Conservation (phyloP, 2,888 invertebrate genomes). For the Bellardia pandia region DNA sequence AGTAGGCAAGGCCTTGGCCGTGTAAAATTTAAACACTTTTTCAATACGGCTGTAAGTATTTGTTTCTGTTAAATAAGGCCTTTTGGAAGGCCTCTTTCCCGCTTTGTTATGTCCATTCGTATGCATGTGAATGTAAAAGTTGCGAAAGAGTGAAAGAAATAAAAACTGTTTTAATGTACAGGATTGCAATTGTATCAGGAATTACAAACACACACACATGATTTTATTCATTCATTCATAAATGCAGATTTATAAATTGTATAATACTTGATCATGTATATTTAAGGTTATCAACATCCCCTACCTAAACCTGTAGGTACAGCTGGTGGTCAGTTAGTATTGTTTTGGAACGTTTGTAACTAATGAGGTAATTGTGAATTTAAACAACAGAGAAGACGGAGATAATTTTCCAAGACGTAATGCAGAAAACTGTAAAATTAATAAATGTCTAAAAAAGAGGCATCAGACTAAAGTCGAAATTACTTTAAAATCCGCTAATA, state of each 20-base stretch:
- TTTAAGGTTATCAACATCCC: slow-evolving; percentile 46
- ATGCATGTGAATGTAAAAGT: slow-evolving; percentile 33
- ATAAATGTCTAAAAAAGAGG: no score
- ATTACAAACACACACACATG: slow-evolving; percentile 4
- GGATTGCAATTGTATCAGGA: slow-evolving; percentile 52
- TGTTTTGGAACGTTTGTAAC: not conserved
- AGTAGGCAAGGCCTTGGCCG: no score
- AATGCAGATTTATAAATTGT: slow-evolving; percentile 58
- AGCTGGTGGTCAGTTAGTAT: not conserved
- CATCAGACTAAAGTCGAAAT: no score
- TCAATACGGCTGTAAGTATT: no score
- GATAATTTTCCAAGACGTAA: no score
- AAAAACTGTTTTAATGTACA: slow-evolving; percentile 12
- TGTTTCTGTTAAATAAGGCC: no score
- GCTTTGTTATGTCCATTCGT: not conserved
- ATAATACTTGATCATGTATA: slow-evolving; percentile 32
- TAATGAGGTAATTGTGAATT: not conserved
- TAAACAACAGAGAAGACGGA: not conserved
- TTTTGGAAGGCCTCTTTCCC: no score
- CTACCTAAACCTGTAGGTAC: slow-evolving; percentile 3
- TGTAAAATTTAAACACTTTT: no score
- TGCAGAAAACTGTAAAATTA: no score
- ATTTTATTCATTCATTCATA: slow-evolving; percentile 29
- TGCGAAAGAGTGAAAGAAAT: not conserved
- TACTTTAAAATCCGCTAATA: no score